These are phyloP conservation scores for Ciconia nigra DNA, from an alignment of 2,797 vertebrate species.

Conservation along the genomic window DNA sequence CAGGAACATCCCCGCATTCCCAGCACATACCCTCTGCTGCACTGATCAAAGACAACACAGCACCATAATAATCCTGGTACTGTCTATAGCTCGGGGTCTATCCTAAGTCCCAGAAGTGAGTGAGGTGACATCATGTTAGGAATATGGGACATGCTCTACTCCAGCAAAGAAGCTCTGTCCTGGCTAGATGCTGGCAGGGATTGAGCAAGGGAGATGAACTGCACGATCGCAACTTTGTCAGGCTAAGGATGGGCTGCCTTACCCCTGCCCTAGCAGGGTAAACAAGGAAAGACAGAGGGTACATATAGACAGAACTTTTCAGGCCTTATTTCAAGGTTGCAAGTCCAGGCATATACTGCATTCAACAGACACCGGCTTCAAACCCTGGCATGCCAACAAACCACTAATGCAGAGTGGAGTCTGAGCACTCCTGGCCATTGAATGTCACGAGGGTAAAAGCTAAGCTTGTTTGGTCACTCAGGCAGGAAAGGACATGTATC, in stretches of 20 bases:
- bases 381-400: not conserved
- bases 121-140: not conserved
- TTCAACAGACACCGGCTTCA: not conserved
- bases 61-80: not conserved
- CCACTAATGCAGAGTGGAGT: accelerated
- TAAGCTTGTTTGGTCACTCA: not conserved
- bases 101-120: not conserved
- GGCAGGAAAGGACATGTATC: not conserved
- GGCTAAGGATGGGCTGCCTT: not conserved
- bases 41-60: not conserved
- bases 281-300: not conserved
- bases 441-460: not conserved
- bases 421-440: not conserved
- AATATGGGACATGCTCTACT: not conserved
- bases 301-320: not conserved
- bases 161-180: not conserved
- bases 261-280: not conserved
- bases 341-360: not conserved
- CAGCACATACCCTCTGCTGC: not conserved
- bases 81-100: not conserved
- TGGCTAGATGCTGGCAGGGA: not conserved
- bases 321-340: not conserved
- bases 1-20: not conserved
- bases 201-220: not conserved
- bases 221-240: not conserved